A percentile compares a stretch with the other conserved stretches of the same genome.
Evolutionary conservation across 2,888 invertebrate genomes (phyloP).

Genomic region (Athrips mouffetella): DNA sequence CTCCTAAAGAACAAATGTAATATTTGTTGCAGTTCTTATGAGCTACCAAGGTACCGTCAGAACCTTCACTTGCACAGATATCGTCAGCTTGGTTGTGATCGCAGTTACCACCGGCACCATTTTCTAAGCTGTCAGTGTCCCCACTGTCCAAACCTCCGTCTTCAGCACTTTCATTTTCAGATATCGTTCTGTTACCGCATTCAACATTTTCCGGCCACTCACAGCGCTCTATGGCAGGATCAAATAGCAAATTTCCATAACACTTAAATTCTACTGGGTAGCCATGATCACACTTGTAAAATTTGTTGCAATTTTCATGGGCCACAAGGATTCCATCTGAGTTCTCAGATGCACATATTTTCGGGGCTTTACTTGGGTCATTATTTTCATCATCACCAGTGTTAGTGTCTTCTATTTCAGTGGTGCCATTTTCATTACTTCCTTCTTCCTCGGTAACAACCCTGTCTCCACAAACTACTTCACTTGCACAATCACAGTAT

Average conservation of each 20-base stretch:
- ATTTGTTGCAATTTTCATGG: constrained; percentile 36
- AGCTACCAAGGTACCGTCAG: constrained; percentile 36
- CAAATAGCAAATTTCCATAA: constrained; percentile 27
- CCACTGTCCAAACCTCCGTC: constrained; percentile 17
- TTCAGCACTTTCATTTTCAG: background rate
- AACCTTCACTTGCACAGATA: constrained; percentile 35
- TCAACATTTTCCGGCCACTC: constrained; percentile 27
- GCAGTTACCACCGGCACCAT: constrained; percentile 12
- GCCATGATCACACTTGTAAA: constrained; percentile 32
- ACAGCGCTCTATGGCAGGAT: constrained; percentile 31
- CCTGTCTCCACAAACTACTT: constrained; percentile 23
- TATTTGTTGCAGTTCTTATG: constrained; percentile 45
- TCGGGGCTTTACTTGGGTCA: constrained; percentile 24
- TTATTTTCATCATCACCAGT: constrained; percentile 17
- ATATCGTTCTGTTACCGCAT: background rate
- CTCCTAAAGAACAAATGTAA: constrained; percentile 38
- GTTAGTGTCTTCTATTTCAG: background rate
- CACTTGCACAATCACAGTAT: constrained; percentile 36
- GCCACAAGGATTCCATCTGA: constrained; percentile 37
- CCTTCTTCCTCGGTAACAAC: background rate
- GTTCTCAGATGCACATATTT: constrained; percentile 32
- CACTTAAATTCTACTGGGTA: constrained; percentile 29
- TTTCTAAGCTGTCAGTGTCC: no score
- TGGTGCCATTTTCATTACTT: background rate
- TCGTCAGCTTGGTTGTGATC: constrained; percentile 34